A percentile compares a stretch with the other conserved stretches of the same genome.
phyloP scores from a whole-genome alignment of 2,113 vertebrate species.

The Entelurus aequoreus region DNA sequence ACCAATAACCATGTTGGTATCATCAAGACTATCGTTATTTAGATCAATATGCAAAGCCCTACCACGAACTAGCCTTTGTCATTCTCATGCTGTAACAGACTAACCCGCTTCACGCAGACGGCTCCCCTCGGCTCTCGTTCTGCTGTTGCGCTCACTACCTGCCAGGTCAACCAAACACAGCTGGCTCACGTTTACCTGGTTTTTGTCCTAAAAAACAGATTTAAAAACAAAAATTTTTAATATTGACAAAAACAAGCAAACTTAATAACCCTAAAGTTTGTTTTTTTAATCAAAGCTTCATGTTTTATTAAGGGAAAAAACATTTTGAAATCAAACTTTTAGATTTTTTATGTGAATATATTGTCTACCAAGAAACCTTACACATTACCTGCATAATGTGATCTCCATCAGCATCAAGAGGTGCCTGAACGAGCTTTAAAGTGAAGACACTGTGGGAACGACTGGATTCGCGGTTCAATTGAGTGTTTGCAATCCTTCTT shows the following conservation, averaged over 20 bases:
- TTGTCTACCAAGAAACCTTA: not conserved
- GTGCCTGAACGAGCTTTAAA: constrained; percentile 90
- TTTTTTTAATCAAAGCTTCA: not conserved
- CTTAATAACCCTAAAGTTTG: not conserved
- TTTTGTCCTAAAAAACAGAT: constrained; percentile 77
- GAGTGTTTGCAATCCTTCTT: constrained; percentile 82
- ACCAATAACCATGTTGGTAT: too few species aligned
- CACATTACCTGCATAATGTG: constrained; percentile 85
- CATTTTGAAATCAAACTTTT: not conserved
- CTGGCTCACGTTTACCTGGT: constrained; percentile 87
- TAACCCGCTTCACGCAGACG: constrained; percentile 87
- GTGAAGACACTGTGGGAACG: constrained; percentile 95
- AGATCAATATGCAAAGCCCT: too few species aligned
- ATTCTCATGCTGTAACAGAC: not conserved
- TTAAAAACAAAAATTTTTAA: not conserved
- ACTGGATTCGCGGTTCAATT: constrained; percentile 91
- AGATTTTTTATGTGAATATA: not conserved
- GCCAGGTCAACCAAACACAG: constrained; percentile 93
- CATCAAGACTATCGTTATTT: too few species aligned
- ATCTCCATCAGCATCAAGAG: constrained; percentile 90
- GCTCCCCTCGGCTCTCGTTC: constrained; percentile 90
- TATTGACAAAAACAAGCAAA: not conserved
- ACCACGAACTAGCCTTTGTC: not conserved
- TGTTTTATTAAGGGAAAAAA: not conserved
- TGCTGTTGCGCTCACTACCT: constrained; percentile 90